Conservation (phyloP, 2,113 vertebrate species). For the chimpanzee (Pan troglodytes) region DNA sequence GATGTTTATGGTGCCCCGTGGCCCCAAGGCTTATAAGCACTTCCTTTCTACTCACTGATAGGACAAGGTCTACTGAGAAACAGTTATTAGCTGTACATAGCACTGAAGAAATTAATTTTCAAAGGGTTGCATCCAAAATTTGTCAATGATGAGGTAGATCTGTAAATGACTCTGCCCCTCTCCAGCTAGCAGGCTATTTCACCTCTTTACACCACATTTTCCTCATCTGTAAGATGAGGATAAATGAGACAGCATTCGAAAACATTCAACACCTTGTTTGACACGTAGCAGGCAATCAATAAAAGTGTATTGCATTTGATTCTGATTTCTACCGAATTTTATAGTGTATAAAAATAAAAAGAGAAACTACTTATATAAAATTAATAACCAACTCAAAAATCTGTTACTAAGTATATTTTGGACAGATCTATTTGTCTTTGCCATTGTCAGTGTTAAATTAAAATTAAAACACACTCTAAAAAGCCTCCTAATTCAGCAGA, state of each 20-base stretch:
- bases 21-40: not conserved
- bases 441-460: conserved; percentile 1
- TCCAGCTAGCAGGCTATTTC: not conserved
- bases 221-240: not conserved
- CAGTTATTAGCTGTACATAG: not conserved
- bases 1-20: not conserved
- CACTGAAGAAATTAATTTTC: not conserved
- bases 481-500: not conserved
- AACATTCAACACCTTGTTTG: conserved; percentile 55
- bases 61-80: not conserved
- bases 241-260: not conserved
- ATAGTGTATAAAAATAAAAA: conserved; percentile 45
- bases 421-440: conserved; percentile 56
- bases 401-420: conserved; percentile 42
- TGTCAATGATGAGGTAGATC: not conserved
- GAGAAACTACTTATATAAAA: conserved; percentile 17
- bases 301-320: not conserved
- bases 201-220: not conserved
- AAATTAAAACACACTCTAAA: conserved; percentile 21
- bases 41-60: not conserved
- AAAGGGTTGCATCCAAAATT: not conserved
- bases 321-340: not conserved
- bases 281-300: conserved; percentile 10
- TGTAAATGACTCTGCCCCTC: not conserved
- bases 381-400: conserved; percentile 59